Evolutionary conservation across 2,797 vertebrate species (phyloP), one percentile per base, ranked within the genome.

Genomic region (Enteromius trimaculatus): DNA sequence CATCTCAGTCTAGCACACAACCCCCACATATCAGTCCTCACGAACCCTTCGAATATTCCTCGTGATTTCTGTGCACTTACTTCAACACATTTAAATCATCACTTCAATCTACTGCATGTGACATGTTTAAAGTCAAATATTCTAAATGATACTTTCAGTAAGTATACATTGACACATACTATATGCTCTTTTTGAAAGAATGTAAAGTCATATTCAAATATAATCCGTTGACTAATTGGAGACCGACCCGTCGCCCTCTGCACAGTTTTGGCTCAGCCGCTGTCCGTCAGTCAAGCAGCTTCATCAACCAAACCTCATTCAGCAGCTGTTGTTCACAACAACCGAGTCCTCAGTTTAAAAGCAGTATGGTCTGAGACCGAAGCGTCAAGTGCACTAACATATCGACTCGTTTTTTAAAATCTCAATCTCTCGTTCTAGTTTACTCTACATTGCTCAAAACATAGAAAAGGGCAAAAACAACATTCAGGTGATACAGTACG

Each of bases 21-120:
- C 14, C 69, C 39, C 69, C 47, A 85, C 76, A 65, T 47, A 69
- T 85, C 78, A 75, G 72, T 81, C 79, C 60, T 49, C 65, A 74
- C 51, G 69, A 87, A 81, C 76, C 88, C 70, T 76, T 78, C 85
- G 79, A 21, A 85, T 79, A 88, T 82, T 88, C 89, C 81, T 85
- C 68, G 65, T 84, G 80, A 85, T 86, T 72, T 84, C 85, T 78
- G 85, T 85, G 37, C 85, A 90, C 85, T 87, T 79, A 83, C 77
- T 86, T 86, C 58, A 86, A 81, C 85, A 86, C 85, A 86, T 64
- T 66, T 78, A 77, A 47, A 83, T 39, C 13, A 75, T 84, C 84
- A 87, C 85, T 88, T 89, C 80, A 86, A 87, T 89, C 86, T 89
- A 87, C 85, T 89, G 89, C 88, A 88, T 88, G 89, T 88, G 84